Evolutionary conservation across 1,140 invertebrate species (phyloP).

Genomic region (Drosophila sechellia): DNA sequence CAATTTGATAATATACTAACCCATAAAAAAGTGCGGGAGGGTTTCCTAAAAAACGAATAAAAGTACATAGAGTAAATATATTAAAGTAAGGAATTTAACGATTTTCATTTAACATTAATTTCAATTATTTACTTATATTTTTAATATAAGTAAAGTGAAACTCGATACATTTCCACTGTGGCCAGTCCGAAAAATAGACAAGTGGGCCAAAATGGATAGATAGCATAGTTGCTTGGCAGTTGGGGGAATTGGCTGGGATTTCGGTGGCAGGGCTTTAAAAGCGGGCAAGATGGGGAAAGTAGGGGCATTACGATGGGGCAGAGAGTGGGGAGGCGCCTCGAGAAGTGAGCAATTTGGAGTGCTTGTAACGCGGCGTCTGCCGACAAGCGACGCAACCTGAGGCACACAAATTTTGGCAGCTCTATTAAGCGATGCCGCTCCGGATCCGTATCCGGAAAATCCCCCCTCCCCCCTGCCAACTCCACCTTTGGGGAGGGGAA

Average conservation of each 20-base stretch:
- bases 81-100: not conserved
- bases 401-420: slow-evolving; percentile 72
- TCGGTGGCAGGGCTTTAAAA: slow-evolving; percentile 31
- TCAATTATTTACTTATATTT: not conserved
- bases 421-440: slow-evolving; percentile 72
- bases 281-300: not conserved
- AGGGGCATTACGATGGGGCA: not conserved
- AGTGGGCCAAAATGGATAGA: slow-evolving; percentile 35
- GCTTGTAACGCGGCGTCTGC: slow-evolving; percentile 65
- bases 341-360: slow-evolving; percentile 65
- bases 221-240: slow-evolving; percentile 50
- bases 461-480: not conserved
- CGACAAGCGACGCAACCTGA: slow-evolving; percentile 66
- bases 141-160: not conserved
- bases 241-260: slow-evolving; percentile 71
- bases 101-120: not conserved
- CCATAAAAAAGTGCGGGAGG: not conserved
- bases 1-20: slow-evolving; percentile 1
- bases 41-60: not conserved
- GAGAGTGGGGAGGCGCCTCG: slow-evolving; percentile 1
- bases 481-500: not conserved
- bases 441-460: slow-evolving; percentile 36
- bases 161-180: slow-evolving; percentile 26
- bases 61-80: not conserved
- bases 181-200: slow-evolving; percentile 32